Percentiles rank a stretch among this genome's conserved stretches.
These are phyloP conservation scores for Ennomos quercinarius DNA, from an alignment of 2,888 invertebrate species.

Conservation along the genomic window DNA sequence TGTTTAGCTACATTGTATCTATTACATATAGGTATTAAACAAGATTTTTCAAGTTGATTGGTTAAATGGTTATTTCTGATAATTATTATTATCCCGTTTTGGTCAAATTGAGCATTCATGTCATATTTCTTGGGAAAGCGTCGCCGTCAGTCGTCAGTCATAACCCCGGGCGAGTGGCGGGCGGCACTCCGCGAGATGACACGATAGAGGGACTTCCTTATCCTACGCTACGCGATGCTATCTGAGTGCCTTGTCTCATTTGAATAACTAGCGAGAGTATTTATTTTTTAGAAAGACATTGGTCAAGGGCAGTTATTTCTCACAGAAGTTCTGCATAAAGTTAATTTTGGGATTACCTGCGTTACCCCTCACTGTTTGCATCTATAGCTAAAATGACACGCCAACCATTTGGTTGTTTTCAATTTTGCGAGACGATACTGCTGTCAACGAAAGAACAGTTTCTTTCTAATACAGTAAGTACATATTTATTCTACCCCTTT, in stretches of 20 bases:
- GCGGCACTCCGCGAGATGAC: slow-evolving; percentile 32
- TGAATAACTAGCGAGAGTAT: slow-evolving; percentile 71
- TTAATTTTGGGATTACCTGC: too few relatives aligned
- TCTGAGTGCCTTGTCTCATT: slow-evolving; percentile 72
- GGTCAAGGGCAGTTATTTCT: slow-evolving; percentile 29
- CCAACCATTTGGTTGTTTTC: too few relatives aligned
- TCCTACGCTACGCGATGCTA: slow-evolving; percentile 71
- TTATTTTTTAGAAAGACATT: slow-evolving; percentile 55
- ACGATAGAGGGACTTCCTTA: slow-evolving; percentile 76
- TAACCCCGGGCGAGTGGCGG: slow-evolving; percentile 49
- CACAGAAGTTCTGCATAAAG: slow-evolving; percentile 6
- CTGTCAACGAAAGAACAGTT: too few relatives aligned
- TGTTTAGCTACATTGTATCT: too few relatives aligned
- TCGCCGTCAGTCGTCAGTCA: slow-evolving; percentile 51
- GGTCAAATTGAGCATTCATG: neutral
- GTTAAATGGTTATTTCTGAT: neutral
- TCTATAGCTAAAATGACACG: too few relatives aligned
- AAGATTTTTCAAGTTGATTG: neutral
- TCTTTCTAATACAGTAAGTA: too few relatives aligned
- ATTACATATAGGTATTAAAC: too few relatives aligned
- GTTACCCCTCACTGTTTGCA: too few relatives aligned
- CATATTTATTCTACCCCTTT: too few relatives aligned
- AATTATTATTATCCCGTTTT: too few relatives aligned
- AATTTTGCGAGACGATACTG: too few relatives aligned
- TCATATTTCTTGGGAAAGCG: slow-evolving; percentile 41